phyloP scores from a whole-genome alignment of 2,113 vertebrate species.

The Periophthalmodon schlosseri region DNA sequence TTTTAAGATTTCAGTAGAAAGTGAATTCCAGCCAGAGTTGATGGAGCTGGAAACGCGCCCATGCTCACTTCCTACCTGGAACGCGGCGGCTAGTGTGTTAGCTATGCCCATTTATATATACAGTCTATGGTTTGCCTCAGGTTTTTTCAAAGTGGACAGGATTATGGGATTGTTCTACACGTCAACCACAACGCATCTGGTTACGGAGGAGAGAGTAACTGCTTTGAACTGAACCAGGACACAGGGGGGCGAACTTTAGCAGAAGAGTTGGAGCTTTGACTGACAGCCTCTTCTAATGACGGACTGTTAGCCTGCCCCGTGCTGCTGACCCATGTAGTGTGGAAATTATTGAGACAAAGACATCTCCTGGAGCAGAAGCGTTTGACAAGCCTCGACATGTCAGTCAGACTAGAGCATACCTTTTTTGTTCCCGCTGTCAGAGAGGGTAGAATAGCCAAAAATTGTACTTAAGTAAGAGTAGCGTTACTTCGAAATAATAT shows the following conservation, averaged over 20 bases:
- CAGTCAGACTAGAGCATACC: background rate
- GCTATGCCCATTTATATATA: too few relatives aligned
- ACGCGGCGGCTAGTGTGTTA: too few relatives aligned
- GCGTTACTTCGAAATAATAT: too few relatives aligned
- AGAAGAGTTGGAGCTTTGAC: background rate
- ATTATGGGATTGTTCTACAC: background rate
- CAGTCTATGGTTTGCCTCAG: too few relatives aligned
- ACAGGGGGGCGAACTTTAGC: background rate
- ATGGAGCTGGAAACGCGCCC: too few relatives aligned
- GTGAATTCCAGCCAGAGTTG: too few relatives aligned
- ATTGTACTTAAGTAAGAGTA: too few relatives aligned
- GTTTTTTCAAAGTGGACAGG: background rate
- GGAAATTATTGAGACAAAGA: constrained; percentile 1
- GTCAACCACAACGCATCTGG: background rate
- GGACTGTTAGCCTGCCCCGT: background rate
- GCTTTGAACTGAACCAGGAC: background rate
- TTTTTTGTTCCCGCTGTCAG: constrained; percentile 44
- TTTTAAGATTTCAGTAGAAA: too few relatives aligned
- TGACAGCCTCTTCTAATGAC: constrained; percentile 1
- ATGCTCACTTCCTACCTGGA: too few relatives aligned
- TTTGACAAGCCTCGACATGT: background rate
- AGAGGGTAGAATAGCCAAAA: too few relatives aligned
- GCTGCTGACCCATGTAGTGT: background rate
- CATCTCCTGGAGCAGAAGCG: background rate
- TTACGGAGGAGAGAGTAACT: background rate